phyloP scores from a whole-genome alignment of 2,888 invertebrate species.

The Eupithecia inturbata region DNA sequence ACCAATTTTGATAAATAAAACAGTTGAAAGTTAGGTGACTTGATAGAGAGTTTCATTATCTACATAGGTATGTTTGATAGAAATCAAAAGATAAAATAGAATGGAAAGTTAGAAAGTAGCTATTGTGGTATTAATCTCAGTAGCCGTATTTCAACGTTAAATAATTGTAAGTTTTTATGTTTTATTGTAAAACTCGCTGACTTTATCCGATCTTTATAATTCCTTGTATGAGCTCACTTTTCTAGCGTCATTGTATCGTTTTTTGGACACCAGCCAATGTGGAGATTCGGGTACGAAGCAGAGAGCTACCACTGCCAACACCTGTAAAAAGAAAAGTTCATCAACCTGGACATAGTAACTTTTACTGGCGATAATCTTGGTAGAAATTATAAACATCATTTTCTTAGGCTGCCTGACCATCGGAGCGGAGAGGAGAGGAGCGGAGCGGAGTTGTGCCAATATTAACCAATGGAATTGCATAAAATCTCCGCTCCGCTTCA shows the following conservation, averaged over 20 bases:
- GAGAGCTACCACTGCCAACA: conserved; percentile 85
- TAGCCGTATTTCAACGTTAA: background rate
- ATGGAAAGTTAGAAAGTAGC: too few species aligned
- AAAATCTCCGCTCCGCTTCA: too few species aligned
- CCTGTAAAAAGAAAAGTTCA: conserved; percentile 50
- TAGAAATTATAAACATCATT: background rate
- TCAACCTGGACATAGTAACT: background rate
- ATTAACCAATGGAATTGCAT: too few species aligned
- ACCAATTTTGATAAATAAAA: background rate
- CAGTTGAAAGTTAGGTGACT: too few species aligned
- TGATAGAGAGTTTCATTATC: background rate
- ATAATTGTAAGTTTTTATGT: background rate
- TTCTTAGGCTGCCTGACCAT: too few species aligned
- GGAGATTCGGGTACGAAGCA: conserved; percentile 92
- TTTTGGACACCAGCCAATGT: conserved; percentile 89
- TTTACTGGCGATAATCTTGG: background rate
- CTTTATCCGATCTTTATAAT: background rate
- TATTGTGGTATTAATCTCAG: background rate
- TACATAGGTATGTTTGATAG: background rate
- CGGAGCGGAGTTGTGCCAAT: too few species aligned
- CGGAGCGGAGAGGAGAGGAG: too few species aligned
- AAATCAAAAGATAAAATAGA: too few species aligned
- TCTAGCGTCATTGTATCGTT: conserved; percentile 86
- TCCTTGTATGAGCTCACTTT: conserved; percentile 60
- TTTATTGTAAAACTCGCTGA: background rate